Conservation (phyloP, 2,888 invertebrate species). For the Cynaeus angustus region DNA sequence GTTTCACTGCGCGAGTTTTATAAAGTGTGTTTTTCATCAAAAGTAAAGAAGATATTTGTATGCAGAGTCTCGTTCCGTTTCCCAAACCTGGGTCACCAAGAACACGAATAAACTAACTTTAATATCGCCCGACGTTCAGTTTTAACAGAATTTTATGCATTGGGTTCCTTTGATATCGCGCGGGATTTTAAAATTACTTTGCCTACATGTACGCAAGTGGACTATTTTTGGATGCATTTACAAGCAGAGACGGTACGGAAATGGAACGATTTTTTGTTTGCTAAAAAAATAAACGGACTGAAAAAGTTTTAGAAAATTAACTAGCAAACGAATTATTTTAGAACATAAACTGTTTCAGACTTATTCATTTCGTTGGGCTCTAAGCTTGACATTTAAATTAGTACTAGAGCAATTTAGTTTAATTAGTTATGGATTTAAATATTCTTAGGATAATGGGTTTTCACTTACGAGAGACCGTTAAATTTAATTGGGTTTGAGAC, state of each 20-base stretch:
- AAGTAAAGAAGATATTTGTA: conserved; percentile 56
- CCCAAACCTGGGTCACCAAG: conserved; percentile 55
- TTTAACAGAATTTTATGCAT: conserved; percentile 57
- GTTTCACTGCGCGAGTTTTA: conserved; percentile 45
- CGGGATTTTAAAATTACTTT: conserved; percentile 29
- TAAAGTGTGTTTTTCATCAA: conserved; percentile 52
- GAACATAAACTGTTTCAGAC: background rate
- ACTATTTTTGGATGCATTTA: background rate
- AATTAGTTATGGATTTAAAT: no score
- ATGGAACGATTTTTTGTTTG: background rate
- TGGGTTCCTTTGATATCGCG: conserved; percentile 46
- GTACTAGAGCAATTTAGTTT: no score
- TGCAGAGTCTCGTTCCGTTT: conserved; percentile 55
- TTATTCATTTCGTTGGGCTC: no score
- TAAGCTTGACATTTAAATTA: no score
- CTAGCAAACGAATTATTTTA: background rate
- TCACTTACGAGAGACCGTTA: no score
- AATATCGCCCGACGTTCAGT: conserved; percentile 54
- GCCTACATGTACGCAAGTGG: conserved; percentile 16
- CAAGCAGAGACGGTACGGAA: background rate
- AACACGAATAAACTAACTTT: conserved; percentile 55
- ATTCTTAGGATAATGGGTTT: no score
- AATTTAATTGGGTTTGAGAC: no score
- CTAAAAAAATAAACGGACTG: background rate
- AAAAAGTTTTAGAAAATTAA: background rate